Conservation (phyloP, 2,797 vertebrate genomes). For the Okamejei kenojei region DNA sequence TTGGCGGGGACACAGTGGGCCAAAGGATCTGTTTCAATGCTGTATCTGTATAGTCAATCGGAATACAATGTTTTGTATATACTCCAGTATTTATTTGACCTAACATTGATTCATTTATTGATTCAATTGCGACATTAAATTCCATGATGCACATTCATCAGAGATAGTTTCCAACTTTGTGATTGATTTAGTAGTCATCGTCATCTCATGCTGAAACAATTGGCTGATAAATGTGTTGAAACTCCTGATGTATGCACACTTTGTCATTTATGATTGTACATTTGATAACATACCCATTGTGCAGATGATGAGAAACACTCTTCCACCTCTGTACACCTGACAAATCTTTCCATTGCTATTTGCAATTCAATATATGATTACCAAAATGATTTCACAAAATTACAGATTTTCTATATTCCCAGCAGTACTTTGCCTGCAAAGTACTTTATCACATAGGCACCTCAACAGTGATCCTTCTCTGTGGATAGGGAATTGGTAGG, state of each 20-base stretch:
- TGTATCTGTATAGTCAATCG: not conserved
- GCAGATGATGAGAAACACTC: not conserved
- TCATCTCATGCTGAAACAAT: not conserved
- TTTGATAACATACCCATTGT: not conserved
- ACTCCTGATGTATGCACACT: not conserved
- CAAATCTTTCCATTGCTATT: not conserved
- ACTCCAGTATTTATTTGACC: conserved; percentile 1
- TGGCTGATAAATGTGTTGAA: not conserved
- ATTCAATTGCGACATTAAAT: not conserved
- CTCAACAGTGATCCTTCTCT: not conserved
- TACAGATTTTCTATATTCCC: not conserved
- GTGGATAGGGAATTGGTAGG: not conserved
- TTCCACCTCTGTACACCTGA: not conserved
- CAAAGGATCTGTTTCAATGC: too few relatives aligned
- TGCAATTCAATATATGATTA: not conserved
- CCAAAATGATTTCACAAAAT: not conserved
- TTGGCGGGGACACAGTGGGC: too few relatives aligned
- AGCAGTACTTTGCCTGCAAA: not conserved
- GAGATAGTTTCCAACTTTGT: not conserved
- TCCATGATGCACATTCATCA: conserved; percentile 17
- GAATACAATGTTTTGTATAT: not conserved
- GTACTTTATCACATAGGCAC: not conserved
- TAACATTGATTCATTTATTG: conserved; percentile 12
- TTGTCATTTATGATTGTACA: not conserved
- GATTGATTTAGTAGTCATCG: not conserved